Percentiles rank a stretch among this genome's conserved stretches.
These are phyloP conservation scores for Parapsyche elsis DNA, from an alignment of 1,140 invertebrate species.

Conservation along the genomic window DNA sequence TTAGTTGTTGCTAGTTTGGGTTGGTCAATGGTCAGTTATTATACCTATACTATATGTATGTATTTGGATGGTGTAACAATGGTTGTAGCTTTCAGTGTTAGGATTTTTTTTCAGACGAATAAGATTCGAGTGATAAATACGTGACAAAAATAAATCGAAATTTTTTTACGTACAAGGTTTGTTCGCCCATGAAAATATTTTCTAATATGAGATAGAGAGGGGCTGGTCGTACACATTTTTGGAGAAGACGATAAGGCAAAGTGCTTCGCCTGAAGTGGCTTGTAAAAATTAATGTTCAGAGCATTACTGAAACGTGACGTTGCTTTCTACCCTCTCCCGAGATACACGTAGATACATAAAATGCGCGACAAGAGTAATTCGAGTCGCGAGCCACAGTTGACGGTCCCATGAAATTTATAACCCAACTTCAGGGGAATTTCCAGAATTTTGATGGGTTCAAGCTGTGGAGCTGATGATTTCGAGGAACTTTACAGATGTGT, in stretches of 20 bases:
- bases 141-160: too few species aligned
- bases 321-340: too few species aligned
- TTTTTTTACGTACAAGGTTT: neutral
- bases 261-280: conserved; percentile 18
- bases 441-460: neutral
- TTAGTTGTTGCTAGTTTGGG: too few species aligned
- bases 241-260: conserved; percentile 14
- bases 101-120: too few species aligned
- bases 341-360: neutral
- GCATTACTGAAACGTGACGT: conserved; percentile 24
- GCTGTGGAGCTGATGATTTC: too few species aligned
- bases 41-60: too few species aligned
- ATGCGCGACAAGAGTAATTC: conserved; percentile 1
- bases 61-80: too few species aligned
- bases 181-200: conserved; percentile 20
- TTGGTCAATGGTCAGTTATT: too few species aligned
- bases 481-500: too few species aligned
- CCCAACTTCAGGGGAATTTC: neutral
- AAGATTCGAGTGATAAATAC: too few species aligned
- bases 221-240: neutral
- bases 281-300: conserved; percentile 24
- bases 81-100: too few species aligned
- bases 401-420: conserved; percentile 2
- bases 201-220: conserved; percentile 12
- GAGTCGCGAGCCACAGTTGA: conserved; percentile 7